phyloP scores from a whole-genome alignment of 1,140 invertebrate species.

The Agrypnia vestita region DNA sequence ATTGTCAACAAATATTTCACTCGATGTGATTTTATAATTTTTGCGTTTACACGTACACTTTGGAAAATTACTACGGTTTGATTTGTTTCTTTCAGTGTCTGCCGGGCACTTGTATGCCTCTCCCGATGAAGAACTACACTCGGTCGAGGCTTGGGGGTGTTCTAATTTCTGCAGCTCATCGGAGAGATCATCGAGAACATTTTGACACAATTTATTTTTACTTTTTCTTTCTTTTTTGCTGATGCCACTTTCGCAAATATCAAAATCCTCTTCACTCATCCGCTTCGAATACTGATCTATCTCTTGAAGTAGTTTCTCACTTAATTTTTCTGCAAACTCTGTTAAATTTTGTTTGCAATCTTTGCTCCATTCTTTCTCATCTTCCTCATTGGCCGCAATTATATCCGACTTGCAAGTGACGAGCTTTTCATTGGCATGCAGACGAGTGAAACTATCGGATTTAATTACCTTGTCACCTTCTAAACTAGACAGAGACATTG shows the following conservation, averaged over 20 bases:
- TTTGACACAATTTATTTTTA: conserved; percentile 37
- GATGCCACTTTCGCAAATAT: conserved; percentile 66
- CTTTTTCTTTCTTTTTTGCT: conserved; percentile 39
- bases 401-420: conserved; percentile 72
- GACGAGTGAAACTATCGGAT: conserved; percentile 71
- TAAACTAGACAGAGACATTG: conserved; percentile 71
- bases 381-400: conserved; percentile 70
- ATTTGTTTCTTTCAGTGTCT: conserved; percentile 58
- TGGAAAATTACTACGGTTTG: conserved; percentile 65
- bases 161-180: conserved; percentile 58
- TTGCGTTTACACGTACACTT: conserved; percentile 70
- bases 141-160: conserved; percentile 63
- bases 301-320: conserved; percentile 82
- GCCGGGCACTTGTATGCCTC: conserved; percentile 13
- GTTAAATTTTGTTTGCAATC: conserved; percentile 80
- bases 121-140: not conserved
- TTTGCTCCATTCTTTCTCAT: conserved; percentile 75
- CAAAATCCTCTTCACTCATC: conserved; percentile 72
- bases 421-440: conserved; percentile 70
- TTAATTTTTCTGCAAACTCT: conserved; percentile 84
- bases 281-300: conserved; percentile 79
- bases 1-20: conserved; percentile 57
- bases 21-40: conserved; percentile 60
- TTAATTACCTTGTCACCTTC: conserved; percentile 72
- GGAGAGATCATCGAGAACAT: conserved; percentile 37